Evolutionary conservation across 1,140 invertebrate genomes (phyloP).

Genomic region (Bombus sibiricus): DNA sequence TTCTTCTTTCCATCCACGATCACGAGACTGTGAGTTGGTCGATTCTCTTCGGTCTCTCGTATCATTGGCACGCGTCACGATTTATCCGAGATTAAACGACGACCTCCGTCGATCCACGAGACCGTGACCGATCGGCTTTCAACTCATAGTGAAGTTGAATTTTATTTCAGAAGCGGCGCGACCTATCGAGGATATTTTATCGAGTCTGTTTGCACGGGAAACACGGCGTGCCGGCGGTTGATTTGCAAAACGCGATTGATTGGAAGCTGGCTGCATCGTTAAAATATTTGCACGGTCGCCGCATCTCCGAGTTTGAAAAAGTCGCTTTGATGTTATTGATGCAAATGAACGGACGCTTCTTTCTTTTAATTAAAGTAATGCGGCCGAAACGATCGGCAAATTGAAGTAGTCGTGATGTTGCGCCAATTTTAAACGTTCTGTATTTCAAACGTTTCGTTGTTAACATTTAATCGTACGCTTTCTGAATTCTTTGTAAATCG

Average conservation of each 20-base stretch:
- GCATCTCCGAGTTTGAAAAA: neutral
- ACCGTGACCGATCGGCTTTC: constrained; percentile 22
- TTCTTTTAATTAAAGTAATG: constrained; percentile 14
- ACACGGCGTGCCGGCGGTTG: constrained; percentile 1
- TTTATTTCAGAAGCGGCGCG: constrained; percentile 21
- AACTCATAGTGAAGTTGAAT: constrained; percentile 24
- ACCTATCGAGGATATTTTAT: constrained; percentile 33
- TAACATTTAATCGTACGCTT: too few species aligned
- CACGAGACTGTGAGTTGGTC: neutral
- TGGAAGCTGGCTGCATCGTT: constrained; percentile 26
- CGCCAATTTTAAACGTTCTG: neutral
- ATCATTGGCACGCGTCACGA: constrained; percentile 15
- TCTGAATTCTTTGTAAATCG: neutral
- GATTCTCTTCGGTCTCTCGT: neutral
- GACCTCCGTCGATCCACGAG: neutral
- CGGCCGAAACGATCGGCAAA: neutral
- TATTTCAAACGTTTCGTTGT: neutral
- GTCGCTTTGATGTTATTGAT: constrained; percentile 2
- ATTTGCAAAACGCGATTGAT: constrained; percentile 46
- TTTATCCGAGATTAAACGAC: constrained; percentile 48
- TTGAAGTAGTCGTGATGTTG: neutral
- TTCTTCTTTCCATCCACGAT: too few species aligned
- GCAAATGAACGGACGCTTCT: neutral
- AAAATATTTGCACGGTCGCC: constrained; percentile 27
- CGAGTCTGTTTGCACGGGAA: constrained; percentile 26